These are phyloP conservation scores for Drosophila atroscutellata DNA, from an alignment of 2,888 invertebrate genomes.

Conservation along the genomic window DNA sequence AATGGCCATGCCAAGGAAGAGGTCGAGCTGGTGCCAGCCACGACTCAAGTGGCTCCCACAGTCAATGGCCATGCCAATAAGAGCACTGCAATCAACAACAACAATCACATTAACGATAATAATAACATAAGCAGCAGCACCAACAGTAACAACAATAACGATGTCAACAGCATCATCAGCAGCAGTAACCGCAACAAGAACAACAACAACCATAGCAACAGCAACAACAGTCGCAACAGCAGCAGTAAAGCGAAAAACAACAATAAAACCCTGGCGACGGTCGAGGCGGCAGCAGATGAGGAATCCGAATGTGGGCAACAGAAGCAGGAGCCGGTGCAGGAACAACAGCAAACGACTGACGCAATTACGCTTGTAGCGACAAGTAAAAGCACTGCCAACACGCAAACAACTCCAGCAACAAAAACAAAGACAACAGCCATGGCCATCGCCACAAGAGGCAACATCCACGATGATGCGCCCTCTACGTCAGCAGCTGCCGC, in stretches of 20 bases:
- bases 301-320: background rate
- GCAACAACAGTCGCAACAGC: slow-evolving; percentile 24
- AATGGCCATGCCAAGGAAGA: slow-evolving; percentile 55
- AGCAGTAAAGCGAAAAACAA: slow-evolving; percentile 49
- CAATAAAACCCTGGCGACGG: slow-evolving; percentile 24
- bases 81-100: slow-evolving; percentile 49
- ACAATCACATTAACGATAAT: slow-evolving; percentile 56
- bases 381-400: slow-evolving; percentile 71
- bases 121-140: slow-evolving; percentile 41
- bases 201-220: slow-evolving; percentile 40
- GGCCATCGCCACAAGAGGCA: slow-evolving; percentile 30
- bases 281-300: background rate
- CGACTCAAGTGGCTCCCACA: slow-evolving; percentile 9
- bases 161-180: slow-evolving; percentile 29
- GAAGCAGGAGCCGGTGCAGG: slow-evolving; percentile 10
- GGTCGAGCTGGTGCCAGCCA: slow-evolving; percentile 19
- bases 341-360: slow-evolving; percentile 32
- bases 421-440: slow-evolving; percentile 41
- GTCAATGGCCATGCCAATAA: slow-evolving; percentile 62
- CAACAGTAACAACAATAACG: slow-evolving; percentile 51
- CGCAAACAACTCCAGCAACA: slow-evolving; percentile 46
- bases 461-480: slow-evolving; percentile 36
- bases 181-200: slow-evolving; percentile 34
- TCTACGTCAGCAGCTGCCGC: slow-evolving; percentile 50
- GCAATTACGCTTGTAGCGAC: slow-evolving; percentile 39